Base-by-base conservation (phyloP, 1,140 invertebrate species). In the Caenorhabditis remanei region DNA sequence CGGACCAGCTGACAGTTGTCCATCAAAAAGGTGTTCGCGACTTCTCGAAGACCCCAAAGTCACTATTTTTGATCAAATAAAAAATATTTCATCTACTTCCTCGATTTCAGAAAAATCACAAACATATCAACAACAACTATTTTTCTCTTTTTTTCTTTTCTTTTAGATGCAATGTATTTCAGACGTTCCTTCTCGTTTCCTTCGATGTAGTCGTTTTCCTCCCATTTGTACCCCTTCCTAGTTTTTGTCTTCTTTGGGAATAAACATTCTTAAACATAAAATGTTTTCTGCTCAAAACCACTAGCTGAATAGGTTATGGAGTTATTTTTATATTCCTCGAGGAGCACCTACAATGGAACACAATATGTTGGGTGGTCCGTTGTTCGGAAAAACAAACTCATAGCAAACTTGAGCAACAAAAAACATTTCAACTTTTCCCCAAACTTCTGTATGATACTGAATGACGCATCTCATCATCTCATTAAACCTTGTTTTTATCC, bases 1-100 rank as follows among this genome's bases (percentile, higher is more conserved):
- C 9, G 11, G 24, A 9, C 24, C 71, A 79, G 71, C 71, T 79
- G 71, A 48, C 71, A 79, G 71, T 79, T 79, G 46, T 79, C 71
- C 71, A 79, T 79, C 71, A 79, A 79, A 71, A 50, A 79, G 71
- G 71, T 79, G 71, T 79, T 79, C 71, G n/a, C 19, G n/a, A 16
- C 41, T 46, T 11, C 7, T 21, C 9, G 65, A n/a, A 50, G 46
- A 8, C n/a, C 21, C 40, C 46, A 48, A 79, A 48, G 8, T 50
- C 9, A 79, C n/a, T 46, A 46, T 79, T 79, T 79, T 79, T 46
- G 8, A 48, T 50, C 53, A 8, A 50, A 24, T 53, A 14, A 50
- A n/a, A n/a, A 21, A 32, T 50, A 50, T 21, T 48, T 71, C 67
- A 43, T 71, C 16, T n/a, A 71, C 65, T 79, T 79, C 46, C 71